Conservation (phyloP, 2,797 vertebrate genomes). For the Echiichthys vipera region DNA sequence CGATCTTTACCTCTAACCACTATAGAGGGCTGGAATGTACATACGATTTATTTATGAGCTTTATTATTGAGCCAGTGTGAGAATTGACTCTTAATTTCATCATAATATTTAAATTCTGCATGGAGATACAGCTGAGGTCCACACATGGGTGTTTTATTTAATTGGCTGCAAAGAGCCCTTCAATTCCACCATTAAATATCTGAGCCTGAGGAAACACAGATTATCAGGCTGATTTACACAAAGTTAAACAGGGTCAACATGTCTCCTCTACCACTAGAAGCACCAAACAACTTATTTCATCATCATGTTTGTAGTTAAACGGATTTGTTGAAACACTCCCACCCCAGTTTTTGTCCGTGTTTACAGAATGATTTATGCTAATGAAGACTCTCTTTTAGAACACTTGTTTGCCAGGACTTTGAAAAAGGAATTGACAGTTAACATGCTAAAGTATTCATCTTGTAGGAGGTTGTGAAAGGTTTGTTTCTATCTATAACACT, state of each 20-base stretch:
- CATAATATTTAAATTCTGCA: no score
- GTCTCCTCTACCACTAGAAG: slow-evolving; percentile 39
- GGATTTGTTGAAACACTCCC: slow-evolving; percentile 47
- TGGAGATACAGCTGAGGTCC: slow-evolving; percentile 38
- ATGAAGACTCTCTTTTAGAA: slow-evolving; percentile 39
- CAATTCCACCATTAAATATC: slow-evolving; percentile 59
- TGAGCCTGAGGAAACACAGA: slow-evolving; percentile 46
- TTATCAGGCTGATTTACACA: slow-evolving; percentile 42
- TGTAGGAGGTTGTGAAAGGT: slow-evolving; percentile 25
- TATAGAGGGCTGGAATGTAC: no score
- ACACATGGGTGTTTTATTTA: slow-evolving; percentile 54
- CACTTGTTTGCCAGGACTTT: slow-evolving; percentile 30
- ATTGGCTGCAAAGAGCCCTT: slow-evolving; percentile 73
- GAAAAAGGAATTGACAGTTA: slow-evolving; percentile 57
- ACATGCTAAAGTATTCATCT: slow-evolving; percentile 37
- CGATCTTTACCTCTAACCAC: no score
- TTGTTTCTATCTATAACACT: slow-evolving; percentile 50
- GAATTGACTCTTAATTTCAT: no score
- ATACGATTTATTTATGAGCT: no score
- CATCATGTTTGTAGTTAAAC: slow-evolving; percentile 60
- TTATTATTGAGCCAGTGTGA: no score
- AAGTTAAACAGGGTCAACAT: slow-evolving; percentile 55
- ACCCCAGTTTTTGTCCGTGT: slow-evolving; percentile 47
- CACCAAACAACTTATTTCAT: slow-evolving; percentile 50
- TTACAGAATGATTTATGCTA: slow-evolving; percentile 59